Percentiles rank a stretch among this genome's conserved stretches.
phyloP scores from a whole-genome alignment of 2,797 vertebrate genomes.

The Gymnodraco acuticeps region DNA sequence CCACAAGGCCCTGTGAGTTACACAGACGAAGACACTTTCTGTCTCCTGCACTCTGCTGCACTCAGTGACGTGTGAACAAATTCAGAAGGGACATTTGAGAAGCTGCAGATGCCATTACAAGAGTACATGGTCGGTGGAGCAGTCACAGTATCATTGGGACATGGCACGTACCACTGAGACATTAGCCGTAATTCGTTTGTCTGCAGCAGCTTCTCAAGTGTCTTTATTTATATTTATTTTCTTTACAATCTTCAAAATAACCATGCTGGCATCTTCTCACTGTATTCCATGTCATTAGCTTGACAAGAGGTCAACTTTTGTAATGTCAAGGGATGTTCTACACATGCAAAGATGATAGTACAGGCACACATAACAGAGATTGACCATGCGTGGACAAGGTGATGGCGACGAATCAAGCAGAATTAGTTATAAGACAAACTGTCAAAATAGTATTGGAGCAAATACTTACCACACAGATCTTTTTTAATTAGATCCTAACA shows the following conservation, averaged over 20 bases:
- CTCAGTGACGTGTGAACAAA: constrained; percentile 45
- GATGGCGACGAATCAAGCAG: neutral
- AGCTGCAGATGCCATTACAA: constrained; percentile 65
- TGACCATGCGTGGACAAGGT: neutral
- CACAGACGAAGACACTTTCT: constrained; percentile 45
- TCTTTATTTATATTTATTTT: neutral
- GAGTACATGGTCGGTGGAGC: constrained; percentile 47
- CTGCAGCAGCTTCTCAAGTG: neutral
- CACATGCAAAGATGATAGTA: constrained; percentile 7
- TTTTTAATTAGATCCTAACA: neutral
- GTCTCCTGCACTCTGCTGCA: constrained; percentile 28
- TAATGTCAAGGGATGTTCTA: constrained; percentile 6
- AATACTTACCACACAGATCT: neutral
- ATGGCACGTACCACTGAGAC: constrained; percentile 45
- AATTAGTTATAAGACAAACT: neutral
- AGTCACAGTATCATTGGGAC: constrained; percentile 38
- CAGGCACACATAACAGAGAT: constrained; percentile 14
- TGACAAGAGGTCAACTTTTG: constrained; percentile 7
- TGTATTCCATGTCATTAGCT: constrained; percentile 4
- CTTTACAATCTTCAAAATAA: constrained; percentile 8
- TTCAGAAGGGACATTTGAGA: constrained; percentile 70
- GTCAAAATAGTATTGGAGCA: neutral
- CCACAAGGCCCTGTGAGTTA: constrained; percentile 49
- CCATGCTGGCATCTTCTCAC: neutral
- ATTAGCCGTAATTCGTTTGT: constrained; percentile 31